Evolutionary conservation across 2,797 vertebrate species (phyloP), one percentile per base, ranked within the genome.

Genomic region (Arrhamphus sclerolepis): DNA sequence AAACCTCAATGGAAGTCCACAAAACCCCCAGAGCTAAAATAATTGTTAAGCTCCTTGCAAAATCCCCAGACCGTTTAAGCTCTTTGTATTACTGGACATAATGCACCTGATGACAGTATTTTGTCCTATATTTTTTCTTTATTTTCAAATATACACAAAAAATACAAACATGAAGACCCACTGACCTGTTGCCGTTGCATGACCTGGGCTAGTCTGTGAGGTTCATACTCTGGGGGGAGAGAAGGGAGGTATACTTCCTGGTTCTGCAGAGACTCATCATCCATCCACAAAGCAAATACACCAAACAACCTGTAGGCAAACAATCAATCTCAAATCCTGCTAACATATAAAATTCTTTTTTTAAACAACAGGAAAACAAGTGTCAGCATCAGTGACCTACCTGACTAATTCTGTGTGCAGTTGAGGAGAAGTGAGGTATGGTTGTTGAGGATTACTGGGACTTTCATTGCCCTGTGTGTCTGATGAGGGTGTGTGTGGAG

Each of bases 241-340:
- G 96, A 95, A 57, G 97, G 97, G 69, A 99, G 90, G 72, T 97
- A 98, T 0, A 93, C 92, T 70, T 97, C 95, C 83, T 96, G 95
- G 66, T 94, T 98, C 82, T 97, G 97, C 77, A 99, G 93, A 57
- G 78, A 96, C 74, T 97, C 96, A 78, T 99, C 96, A 81, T 98
- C 98, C 84, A 99, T 47, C 98, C 98, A 99, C 66, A 98, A 46
- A 39, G 94, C 83, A 84, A 96, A 96, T 9, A 96, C 94, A 62
- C 94, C 94, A 87, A 97, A 98, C 79, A 99, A 93, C 85, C 98
- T 99, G 74, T 31, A 74, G 62, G 42, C 31, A 67, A 75, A 20
- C 24, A 63, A 39, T 51, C 17, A 34, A 28, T 26, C 13, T 38
- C 4, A 38, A 13, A 38, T 38, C 13, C 2, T 38, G 34, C 14